Percentiles rank a stretch among this genome's conserved stretches.
These are phyloP conservation scores for Cichladusa arquata DNA, from an alignment of 2,113 vertebrate species.

Conservation along the genomic window DNA sequence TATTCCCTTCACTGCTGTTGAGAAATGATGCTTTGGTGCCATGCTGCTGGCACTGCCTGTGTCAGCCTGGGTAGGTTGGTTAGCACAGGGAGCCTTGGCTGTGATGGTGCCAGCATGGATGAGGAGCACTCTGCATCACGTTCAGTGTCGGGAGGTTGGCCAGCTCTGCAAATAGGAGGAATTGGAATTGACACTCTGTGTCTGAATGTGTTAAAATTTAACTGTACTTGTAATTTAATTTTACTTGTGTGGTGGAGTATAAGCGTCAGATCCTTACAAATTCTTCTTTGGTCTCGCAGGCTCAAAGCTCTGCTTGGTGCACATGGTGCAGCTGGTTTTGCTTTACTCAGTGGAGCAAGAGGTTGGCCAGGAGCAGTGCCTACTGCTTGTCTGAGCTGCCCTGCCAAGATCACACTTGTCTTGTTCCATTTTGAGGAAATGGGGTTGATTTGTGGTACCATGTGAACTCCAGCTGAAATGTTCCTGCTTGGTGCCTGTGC, in stretches of 20 bases:
- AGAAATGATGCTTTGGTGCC: background rate
- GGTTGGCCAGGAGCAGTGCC: background rate
- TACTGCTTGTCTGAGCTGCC: background rate
- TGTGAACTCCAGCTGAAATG: background rate
- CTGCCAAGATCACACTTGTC: background rate
- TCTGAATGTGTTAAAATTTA: background rate
- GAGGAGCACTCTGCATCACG: accelerated
- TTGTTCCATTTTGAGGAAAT: background rate
- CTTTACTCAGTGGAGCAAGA: background rate
- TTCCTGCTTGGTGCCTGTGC: background rate
- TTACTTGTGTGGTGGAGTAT: background rate
- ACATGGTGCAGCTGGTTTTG: background rate
- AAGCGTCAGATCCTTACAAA: accelerated
- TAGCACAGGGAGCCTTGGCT: background rate
- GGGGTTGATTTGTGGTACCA: background rate
- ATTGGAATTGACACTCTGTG: background rate
- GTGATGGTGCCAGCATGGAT: accelerated
- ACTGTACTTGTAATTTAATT: background rate
- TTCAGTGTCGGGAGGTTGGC: background rate
- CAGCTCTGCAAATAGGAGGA: background rate
- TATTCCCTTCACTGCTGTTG: background rate
- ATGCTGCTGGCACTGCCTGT: background rate
- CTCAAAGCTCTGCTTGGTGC: background rate
- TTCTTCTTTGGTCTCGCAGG: background rate
- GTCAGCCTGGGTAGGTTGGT: background rate